Base-by-base conservation (phyloP, 2,113 vertebrate genomes). In the Notothenia coriiceps region DNA sequence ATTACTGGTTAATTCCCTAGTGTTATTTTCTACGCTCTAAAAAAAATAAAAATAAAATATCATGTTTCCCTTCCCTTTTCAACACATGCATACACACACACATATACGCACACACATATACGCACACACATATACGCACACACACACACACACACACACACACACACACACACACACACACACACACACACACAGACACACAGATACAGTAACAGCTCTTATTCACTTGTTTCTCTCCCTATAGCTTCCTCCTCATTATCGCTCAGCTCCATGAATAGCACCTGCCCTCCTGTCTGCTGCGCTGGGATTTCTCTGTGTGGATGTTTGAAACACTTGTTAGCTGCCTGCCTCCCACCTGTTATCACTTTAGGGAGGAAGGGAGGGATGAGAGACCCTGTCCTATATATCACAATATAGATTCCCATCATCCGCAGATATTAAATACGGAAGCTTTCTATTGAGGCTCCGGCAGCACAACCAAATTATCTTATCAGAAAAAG, bases 241-340 rank as follows among this genome's bases (percentile, higher is more conserved):
- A 50, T 44, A 80, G 64, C 84, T 86, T 79, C 62, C 40, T 52
- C 54, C 86, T 90, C 87, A 90, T 91, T 93, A 91, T 89, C 78
- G 84, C 73, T n/a, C 60, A 70, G 69, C 71, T 81, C 87, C 85
- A 83, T 86, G 89, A 91, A 92, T 90, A 92, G 86, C 89, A 86
- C 78, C 85, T 83, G 84, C 76, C 80, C 2, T 50, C 67, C 79
- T 74, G 75, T 80, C 57, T 83, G 76, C 70, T 77, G 79, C 18
- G 1, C 76, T 79, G 87, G 74, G 82, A 88, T 81, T 83, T 86
- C 69, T 89, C 79, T 67, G 44, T 57, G 51, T 67, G 67, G 51
- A 80, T 87, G 76, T 80, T 82, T 69, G 69, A 84, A 87, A 90
- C 86, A 87, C 87, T 91, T 86, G 90, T 90, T 90, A 82, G 57